Evolutionary conservation across 2,113 vertebrate genomes (phyloP).

Genomic region (Tetrao urogallus): DNA sequence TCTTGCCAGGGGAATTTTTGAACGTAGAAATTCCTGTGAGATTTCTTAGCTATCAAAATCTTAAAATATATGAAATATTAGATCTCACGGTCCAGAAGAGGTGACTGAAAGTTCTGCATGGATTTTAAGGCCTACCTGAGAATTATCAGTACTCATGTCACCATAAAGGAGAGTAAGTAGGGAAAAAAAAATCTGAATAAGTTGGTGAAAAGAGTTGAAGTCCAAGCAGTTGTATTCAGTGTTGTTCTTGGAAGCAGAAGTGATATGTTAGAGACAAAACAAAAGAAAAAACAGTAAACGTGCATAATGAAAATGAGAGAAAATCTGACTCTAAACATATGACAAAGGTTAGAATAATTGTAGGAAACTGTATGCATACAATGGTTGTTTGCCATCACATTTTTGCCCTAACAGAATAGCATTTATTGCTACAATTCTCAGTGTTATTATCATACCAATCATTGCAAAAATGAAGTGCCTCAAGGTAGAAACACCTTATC

Average conservation of each 20-base stretch:
- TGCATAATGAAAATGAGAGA: background rate
- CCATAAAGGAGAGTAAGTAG: background rate
- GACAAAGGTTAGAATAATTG: background rate
- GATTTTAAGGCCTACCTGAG: background rate
- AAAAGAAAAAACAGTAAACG: background rate
- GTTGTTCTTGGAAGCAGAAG: background rate
- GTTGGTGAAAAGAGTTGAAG: background rate
- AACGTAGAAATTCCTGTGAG: background rate
- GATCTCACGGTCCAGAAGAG: background rate
- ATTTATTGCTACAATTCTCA: background rate
- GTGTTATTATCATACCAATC: fast-evolving
- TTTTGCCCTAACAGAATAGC: background rate
- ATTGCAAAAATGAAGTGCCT: background rate
- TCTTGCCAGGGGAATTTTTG: background rate
- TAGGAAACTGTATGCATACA: background rate
- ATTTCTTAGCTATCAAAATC: background rate
- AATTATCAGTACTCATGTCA: background rate
- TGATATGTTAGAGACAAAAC: background rate
- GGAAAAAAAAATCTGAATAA: background rate
- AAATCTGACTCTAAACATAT: background rate
- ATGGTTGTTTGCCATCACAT: background rate
- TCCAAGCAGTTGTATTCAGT: background rate
- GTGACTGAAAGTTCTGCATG: background rate
- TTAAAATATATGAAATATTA: background rate
- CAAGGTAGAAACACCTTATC: background rate